Evolutionary conservation across 2,888 invertebrate genomes (phyloP).

Genomic region (Abrostola triplasia): DNA sequence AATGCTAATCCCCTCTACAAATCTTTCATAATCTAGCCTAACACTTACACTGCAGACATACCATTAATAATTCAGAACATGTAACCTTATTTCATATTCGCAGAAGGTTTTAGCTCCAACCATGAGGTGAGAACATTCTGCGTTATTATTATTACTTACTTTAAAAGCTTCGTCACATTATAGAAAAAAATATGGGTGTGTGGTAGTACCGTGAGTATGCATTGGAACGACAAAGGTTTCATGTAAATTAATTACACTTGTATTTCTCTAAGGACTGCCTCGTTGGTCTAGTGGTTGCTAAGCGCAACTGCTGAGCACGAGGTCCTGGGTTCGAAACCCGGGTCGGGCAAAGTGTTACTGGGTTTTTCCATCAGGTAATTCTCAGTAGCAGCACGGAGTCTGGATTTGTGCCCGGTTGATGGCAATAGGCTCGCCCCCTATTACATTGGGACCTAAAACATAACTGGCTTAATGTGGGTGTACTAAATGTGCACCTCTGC

Average conservation of each 20-base stretch:
- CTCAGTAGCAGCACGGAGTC: no score
- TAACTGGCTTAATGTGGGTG: no score
- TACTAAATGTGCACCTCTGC: no score
- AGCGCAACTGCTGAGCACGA: no score
- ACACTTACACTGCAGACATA: neutral
- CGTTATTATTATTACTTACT: conserved; percentile 34
- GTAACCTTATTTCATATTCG: conserved; percentile 9
- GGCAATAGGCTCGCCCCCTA: no score
- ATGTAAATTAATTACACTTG: neutral
- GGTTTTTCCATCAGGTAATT: no score
- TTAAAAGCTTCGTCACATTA: conserved; percentile 48
- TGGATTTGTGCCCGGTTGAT: no score
- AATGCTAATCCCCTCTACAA: conserved; percentile 4
- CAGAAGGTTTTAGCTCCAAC: conserved; percentile 12
- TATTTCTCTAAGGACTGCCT: no score
- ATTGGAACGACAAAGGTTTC: neutral
- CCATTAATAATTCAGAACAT: conserved; percentile 18
- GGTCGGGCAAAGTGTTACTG: no score
- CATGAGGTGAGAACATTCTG: conserved; percentile 11
- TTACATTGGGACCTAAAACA: no score
- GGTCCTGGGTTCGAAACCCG: no score
- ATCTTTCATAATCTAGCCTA: conserved; percentile 9
- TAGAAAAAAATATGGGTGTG: conserved; percentile 31
- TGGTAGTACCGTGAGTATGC: neutral
- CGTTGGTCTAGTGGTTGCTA: no score